Evolutionary conservation across 2,797 vertebrate genomes (phyloP).

Genomic region (Poeciliopsis turneri): DNA sequence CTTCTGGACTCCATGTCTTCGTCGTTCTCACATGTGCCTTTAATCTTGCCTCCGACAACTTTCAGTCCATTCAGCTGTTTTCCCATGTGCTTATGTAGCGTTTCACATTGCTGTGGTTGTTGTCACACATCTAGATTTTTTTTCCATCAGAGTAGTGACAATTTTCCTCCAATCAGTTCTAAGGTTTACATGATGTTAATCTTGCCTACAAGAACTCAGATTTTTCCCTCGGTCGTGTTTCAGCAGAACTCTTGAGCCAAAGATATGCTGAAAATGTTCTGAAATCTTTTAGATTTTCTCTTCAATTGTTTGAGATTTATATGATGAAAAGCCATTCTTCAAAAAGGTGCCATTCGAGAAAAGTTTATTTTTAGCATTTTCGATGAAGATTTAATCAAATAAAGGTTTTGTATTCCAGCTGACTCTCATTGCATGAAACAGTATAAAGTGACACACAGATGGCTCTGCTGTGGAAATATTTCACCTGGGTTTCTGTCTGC

Average conservation of each 20-base stretch:
- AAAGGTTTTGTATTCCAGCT: neutral
- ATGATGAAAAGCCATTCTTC: constrained; percentile 6
- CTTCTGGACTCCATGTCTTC: constrained; percentile 1
- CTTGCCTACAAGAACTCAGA: neutral
- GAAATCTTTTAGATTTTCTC: neutral
- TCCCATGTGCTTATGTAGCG: constrained; percentile 15
- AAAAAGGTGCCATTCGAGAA: neutral
- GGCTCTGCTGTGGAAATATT: neutral
- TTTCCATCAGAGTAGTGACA: constrained; percentile 11
- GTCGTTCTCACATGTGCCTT: constrained; percentile 57
- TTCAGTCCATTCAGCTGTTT: constrained; percentile 10
- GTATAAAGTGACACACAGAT: neutral
- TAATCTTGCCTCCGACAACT: constrained; percentile 50
- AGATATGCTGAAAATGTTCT: neutral
- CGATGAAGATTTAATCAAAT: neutral
- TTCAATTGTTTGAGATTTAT: neutral
- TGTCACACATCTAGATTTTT: constrained; percentile 14
- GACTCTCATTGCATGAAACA: too few species aligned
- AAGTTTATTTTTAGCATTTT: neutral
- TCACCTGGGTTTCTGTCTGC: neutral
- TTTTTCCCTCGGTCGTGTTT: neutral
- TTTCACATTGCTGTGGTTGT: constrained; percentile 6
- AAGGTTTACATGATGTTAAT: neutral
- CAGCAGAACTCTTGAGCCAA: neutral
- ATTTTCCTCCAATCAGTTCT: neutral